Conservation (phyloP, 2,888 invertebrate species). For the Stramonita haemastoma region DNA sequence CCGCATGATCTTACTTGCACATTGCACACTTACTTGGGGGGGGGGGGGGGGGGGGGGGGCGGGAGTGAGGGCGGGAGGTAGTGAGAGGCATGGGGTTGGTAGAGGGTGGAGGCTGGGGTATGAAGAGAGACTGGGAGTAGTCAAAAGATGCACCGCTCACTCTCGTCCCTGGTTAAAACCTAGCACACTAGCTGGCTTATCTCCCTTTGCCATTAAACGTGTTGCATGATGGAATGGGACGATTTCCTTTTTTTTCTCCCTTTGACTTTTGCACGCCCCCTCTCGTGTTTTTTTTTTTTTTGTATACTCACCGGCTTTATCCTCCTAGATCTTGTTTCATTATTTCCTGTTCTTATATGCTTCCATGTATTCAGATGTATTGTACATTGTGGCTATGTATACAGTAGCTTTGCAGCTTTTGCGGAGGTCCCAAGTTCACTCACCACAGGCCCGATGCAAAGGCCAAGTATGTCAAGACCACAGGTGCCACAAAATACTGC, state of each 20-base stretch:
- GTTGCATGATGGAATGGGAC: conserved; percentile 9
- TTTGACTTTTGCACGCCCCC: neutral
- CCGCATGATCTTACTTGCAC: conserved; percentile 20
- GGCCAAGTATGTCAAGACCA: too few species aligned
- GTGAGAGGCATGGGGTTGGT: neutral
- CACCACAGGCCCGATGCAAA: neutral
- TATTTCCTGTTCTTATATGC: neutral
- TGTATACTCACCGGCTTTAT: neutral
- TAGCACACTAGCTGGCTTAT: neutral
- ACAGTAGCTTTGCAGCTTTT: neutral
- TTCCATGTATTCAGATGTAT: neutral
- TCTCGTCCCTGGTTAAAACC: neutral
- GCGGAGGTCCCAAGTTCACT: neutral
- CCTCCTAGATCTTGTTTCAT: neutral
- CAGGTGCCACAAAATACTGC: too few species aligned
- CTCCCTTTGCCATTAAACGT: neutral
- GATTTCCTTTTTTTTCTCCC: neutral
- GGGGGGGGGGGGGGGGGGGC: neutral
- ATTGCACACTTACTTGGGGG: neutral
- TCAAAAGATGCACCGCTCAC: neutral
- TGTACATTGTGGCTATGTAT: neutral
- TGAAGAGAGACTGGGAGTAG: neutral
- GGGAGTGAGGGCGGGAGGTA: neutral
- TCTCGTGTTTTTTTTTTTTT: neutral
- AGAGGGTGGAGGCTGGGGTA: too few species aligned